Conservation (phyloP, 35 echinoderm and acorn worm genomes). For the Heliocidaris erythrogramma region DNA sequence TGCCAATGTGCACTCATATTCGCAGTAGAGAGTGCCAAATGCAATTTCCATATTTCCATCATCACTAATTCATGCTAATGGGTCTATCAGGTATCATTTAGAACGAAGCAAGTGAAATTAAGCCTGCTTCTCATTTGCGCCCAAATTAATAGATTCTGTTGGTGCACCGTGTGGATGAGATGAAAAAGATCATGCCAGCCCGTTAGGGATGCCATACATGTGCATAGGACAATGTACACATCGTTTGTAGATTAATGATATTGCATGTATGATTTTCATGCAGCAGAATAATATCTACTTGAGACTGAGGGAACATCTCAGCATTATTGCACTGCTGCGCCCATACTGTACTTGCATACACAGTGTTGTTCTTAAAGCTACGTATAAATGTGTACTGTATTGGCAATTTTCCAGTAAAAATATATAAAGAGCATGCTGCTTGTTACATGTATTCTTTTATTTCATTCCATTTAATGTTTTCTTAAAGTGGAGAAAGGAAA, state of each 20-base stretch:
- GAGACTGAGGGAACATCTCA: background rate
- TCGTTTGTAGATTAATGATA: background rate
- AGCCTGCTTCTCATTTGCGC: slow-evolving; percentile 1
- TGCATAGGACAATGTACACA: background rate
- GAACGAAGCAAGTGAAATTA: slow-evolving; percentile 4
- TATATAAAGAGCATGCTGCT: background rate
- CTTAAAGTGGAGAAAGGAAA: too few relatives aligned
- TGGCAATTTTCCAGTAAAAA: background rate
- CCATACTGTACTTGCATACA: background rate
- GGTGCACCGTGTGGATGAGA: background rate
- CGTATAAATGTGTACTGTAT: background rate
- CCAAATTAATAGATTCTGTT: slow-evolving; percentile 1
- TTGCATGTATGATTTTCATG: background rate
- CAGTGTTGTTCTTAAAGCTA: background rate
- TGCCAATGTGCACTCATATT: slow-evolving; percentile 8
- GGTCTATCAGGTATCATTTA: slow-evolving; percentile 40
- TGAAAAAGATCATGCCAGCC: background rate
- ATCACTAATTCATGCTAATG: slow-evolving; percentile 43
- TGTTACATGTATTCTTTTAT: background rate
- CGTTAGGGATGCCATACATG: background rate
- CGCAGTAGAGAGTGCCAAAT: background rate
- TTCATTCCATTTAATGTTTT: too few relatives aligned
- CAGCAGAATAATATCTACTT: background rate
- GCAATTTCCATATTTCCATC: slow-evolving; percentile 40
- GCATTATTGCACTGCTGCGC: background rate